These are phyloP conservation scores for Linurgus olivaceus DNA, from an alignment of 2,797 vertebrate genomes.

Conservation along the genomic window DNA sequence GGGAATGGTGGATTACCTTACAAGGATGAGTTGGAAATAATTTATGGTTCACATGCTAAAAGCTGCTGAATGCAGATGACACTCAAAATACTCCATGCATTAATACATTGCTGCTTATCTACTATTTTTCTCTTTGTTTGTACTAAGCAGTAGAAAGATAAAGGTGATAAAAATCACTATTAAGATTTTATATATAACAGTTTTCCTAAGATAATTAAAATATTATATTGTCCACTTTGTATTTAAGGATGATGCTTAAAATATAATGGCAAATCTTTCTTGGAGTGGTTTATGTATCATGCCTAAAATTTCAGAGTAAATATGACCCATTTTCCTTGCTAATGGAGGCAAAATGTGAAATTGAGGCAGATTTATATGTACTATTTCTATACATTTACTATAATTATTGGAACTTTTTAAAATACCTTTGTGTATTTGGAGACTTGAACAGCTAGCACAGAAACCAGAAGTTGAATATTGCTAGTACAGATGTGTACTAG, in stretches of 20 bases:
- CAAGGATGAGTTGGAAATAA: background rate
- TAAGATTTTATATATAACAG: background rate
- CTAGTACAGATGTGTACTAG: background rate
- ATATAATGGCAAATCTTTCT: background rate
- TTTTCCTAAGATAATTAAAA: background rate
- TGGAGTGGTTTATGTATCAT: background rate
- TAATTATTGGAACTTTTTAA: background rate
- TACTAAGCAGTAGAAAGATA: background rate
- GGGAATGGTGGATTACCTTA: background rate
- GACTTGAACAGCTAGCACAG: background rate
- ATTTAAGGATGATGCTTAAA: background rate
- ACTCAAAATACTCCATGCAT: background rate
- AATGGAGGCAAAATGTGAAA: background rate
- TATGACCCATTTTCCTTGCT: background rate
- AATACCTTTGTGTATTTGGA: background rate
- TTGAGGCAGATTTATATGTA: background rate
- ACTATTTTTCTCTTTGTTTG: background rate
- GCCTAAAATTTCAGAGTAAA: background rate
- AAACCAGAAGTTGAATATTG: background rate
- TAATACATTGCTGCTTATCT: background rate
- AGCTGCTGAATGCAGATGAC: background rate
- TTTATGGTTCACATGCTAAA: background rate
- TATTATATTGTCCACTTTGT: fast-evolving
- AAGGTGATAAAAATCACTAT: background rate
- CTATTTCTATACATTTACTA: background rate